Conservation (phyloP, 2,888 invertebrate species). For the Ochlodes sylvanus region DNA sequence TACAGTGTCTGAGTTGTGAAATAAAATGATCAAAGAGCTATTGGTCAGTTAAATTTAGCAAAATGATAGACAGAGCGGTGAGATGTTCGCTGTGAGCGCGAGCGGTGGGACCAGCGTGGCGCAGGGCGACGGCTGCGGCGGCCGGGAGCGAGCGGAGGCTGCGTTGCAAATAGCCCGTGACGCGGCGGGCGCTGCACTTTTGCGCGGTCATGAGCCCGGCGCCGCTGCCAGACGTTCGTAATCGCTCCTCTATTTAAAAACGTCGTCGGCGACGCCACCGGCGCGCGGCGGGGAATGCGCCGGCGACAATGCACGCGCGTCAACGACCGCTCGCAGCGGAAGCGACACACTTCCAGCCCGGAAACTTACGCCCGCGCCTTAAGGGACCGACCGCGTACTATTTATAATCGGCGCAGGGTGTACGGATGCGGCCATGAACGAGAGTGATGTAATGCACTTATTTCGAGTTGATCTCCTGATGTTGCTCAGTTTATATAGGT, state of each 20-base stretch:
- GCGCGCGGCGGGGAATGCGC: slow-evolving; percentile 75
- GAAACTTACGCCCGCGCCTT: slow-evolving; percentile 81
- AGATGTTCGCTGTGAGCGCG: neutral
- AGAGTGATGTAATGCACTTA: slow-evolving; percentile 70
- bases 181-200: slow-evolving; percentile 82
- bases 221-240: slow-evolving; percentile 79
- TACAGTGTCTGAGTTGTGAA: too few relatives aligned
- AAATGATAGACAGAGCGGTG: neutral
- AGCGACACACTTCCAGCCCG: slow-evolving; percentile 84
- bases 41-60: too few relatives aligned
- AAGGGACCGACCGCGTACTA: slow-evolving; percentile 75
- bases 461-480: slow-evolving; percentile 50
- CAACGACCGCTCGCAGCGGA: slow-evolving; percentile 83
- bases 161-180: slow-evolving; percentile 81
- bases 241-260: slow-evolving; percentile 83
- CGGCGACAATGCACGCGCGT: slow-evolving; percentile 78
- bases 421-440: slow-evolving; percentile 57
- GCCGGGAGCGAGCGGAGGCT: slow-evolving; percentile 43
- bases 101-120: neutral
- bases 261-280: slow-evolving; percentile 71
- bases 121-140: slow-evolving; percentile 30
- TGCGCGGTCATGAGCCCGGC: slow-evolving; percentile 81
- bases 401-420: slow-evolving; percentile 73
- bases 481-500: slow-evolving; percentile 23
- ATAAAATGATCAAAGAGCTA: too few relatives aligned